These are phyloP conservation scores for Sander lucioperca DNA, from an alignment of 2,113 vertebrate genomes.

Conservation along the genomic window DNA sequence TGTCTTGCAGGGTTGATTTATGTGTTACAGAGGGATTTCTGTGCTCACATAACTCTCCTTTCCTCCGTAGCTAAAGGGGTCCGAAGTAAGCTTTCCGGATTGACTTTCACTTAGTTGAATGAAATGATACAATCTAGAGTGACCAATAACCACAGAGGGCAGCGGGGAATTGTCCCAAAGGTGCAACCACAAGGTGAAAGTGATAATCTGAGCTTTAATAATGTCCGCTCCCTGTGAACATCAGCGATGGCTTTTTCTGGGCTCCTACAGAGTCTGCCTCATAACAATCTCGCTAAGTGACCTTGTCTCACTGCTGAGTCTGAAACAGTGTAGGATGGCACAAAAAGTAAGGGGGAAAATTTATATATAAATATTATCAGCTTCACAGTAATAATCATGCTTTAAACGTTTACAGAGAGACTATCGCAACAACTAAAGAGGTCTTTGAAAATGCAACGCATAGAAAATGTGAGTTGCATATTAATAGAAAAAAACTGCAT, in stretches of 20 bases:
- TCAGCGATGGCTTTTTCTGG: constrained; percentile 17
- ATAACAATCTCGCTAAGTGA: constrained; percentile 23
- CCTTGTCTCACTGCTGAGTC: constrained; percentile 19
- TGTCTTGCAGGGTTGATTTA: constrained; percentile 67
- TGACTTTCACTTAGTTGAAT: constrained; percentile 70
- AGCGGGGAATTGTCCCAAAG: constrained; percentile 47
- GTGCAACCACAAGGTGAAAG: constrained; percentile 64
- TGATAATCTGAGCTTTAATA: constrained; percentile 62
- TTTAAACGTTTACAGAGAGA: constrained; percentile 1
- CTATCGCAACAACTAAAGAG: background rate
- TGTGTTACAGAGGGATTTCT: constrained; percentile 55
- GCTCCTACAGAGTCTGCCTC: background rate
- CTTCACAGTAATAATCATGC: background rate
- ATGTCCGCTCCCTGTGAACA: constrained; percentile 40
- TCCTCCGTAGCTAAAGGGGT: constrained; percentile 15
- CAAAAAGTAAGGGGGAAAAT: background rate
- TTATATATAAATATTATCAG: background rate
- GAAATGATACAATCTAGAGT: constrained; percentile 58
- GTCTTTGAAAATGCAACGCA: constrained; percentile 8
- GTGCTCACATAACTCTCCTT: constrained; percentile 41
- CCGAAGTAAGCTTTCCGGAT: constrained; percentile 47
- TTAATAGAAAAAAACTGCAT: constrained; percentile 4
- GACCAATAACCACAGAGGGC: constrained; percentile 63
- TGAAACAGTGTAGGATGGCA: background rate
- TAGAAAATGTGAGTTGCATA: constrained; percentile 1